Evolutionary conservation across 1,140 invertebrate genomes (phyloP), one percentile per base, ranked within the genome.

Genomic region (Penaeus indicus): DNA sequence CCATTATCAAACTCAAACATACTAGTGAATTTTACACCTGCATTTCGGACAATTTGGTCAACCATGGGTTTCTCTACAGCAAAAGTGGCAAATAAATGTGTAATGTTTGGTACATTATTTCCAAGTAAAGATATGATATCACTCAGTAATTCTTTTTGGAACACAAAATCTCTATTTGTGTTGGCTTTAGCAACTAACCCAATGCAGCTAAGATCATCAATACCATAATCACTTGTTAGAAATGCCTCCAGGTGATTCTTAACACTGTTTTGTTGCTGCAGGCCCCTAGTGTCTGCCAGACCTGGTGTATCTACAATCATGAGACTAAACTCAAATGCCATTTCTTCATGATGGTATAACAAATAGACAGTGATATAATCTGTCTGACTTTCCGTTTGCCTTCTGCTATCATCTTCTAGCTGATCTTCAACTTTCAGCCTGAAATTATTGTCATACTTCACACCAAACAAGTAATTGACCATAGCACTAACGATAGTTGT

Each of bases 1-100:
- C 87, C 81, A 79, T 88, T 88, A 84, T 88, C 87, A 88, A 88
- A 84, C 42, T 88, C 69, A 84, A 67, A 88, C 69, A 88, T 84
- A 47, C 47, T 25, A 54, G 22, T 84, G 75, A 88, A 88, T 38
- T 83, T 19, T 21, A 88, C 87, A 25, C 82, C 87, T 62, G 81
- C 87, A 78, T 88, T 84, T 67, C 67, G 83, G 10, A 88, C 67
- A 78, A 88, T 78, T 42, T 77, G 60, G 61, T 88, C 81, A 62
- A 88, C 87, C 62, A 78, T 63, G n/a, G 87, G 81, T 27, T 84
- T 84, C 42, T 88, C 87, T 61, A 77, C 61, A 54, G 87, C 87
- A 84, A 88, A 88, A 47, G 87, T 88, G 32, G 87, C 87, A 84
- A 88, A 88, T 64, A 88, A 42, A 18, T 84, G 25, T 27, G 87